Evolutionary conservation across 2,113 vertebrate species (phyloP).

Genomic region (Alligator mississippiensis): DNA sequence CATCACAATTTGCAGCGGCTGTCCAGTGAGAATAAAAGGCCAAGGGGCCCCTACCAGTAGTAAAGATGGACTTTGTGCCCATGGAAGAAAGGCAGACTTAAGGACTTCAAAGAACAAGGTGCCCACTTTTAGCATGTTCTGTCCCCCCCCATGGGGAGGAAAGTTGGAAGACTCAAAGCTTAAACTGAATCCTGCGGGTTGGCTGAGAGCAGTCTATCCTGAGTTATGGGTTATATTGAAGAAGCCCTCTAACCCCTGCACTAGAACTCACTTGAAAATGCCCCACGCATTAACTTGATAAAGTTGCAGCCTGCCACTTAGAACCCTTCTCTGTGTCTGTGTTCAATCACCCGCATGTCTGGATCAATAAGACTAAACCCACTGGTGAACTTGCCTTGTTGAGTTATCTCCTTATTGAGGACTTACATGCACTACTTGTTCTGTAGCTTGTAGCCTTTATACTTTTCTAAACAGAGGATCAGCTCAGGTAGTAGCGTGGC

Average conservation of each 20-base stretch:
- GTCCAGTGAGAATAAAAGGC: neutral
- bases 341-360: constrained; percentile 31
- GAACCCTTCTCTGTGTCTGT: neutral
- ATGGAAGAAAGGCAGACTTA: neutral
- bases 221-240: neutral
- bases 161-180: neutral
- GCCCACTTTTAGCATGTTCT: neutral
- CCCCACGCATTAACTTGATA: neutral
- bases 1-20: neutral
- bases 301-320: constrained; percentile 21
- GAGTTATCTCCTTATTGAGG: constrained; percentile 57
- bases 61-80: neutral
- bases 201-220: neutral
- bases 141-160: fast-evolving
- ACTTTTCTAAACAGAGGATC: constrained; percentile 70
- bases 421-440: constrained; percentile 67
- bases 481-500: constrained; percentile 68
- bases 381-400: constrained; percentile 65
- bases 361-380: constrained; percentile 57
- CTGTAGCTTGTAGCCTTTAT: constrained; percentile 68
- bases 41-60: neutral
- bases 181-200: neutral
- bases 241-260: neutral
- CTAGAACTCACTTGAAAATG: neutral
- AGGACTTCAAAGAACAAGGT: neutral